Conservation (phyloP, 2,797 vertebrate genomes). For the Trachops cirrhosus region DNA sequence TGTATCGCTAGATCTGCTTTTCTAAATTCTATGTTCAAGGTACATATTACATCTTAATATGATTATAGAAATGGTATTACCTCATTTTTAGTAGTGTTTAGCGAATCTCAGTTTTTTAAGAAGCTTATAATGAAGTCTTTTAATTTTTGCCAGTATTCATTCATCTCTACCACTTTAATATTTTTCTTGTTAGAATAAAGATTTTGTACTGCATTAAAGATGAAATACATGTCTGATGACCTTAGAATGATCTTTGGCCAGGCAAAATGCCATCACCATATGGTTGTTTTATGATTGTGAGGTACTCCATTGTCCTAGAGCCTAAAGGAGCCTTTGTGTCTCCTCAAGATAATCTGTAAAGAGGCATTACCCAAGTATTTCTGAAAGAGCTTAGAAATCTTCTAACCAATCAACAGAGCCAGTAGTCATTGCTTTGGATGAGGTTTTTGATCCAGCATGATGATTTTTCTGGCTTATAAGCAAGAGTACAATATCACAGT, state of each 20-base stretch:
- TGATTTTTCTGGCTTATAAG: neutral
- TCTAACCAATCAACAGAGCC: neutral
- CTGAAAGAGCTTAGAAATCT: neutral
- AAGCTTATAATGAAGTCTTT: neutral
- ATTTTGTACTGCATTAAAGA: neutral
- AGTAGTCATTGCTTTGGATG: neutral
- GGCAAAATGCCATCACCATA: neutral
- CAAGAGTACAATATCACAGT: neutral
- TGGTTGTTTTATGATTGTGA: neutral
- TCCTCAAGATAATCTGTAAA: neutral
- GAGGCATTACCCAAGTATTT: neutral
- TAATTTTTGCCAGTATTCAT: neutral
- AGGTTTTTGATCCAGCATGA: neutral
- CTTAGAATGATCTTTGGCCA: neutral
- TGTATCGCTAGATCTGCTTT: neutral
- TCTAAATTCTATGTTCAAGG: conserved; percentile 19
- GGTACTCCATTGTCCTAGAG: neutral
- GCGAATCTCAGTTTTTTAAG: neutral
- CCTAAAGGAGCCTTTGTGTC: neutral
- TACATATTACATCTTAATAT: neutral
- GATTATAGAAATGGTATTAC: neutral
- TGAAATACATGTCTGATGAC: neutral
- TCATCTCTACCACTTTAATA: neutral
- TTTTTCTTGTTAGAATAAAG: conserved; percentile 14
- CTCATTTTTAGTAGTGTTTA: neutral